A percentile compares a stretch with the other conserved stretches of the same genome.
These are phyloP conservation scores for Metridium senile DNA, from an alignment of 92 coral and sea anemone species.

Conservation along the genomic window DNA sequence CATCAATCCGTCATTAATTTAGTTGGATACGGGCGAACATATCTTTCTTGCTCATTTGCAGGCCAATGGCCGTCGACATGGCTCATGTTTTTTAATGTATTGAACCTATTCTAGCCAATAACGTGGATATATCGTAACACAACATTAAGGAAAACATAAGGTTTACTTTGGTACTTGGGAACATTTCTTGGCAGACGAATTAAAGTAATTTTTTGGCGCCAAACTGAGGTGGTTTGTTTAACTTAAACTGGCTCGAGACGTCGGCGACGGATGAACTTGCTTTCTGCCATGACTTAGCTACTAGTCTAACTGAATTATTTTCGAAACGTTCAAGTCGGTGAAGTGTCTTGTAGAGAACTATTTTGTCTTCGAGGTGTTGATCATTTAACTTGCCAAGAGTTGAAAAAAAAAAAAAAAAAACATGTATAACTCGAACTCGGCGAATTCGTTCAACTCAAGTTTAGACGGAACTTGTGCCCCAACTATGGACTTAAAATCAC, in stretches of 20 bases:
- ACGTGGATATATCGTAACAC: neutral
- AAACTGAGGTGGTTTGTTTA: neutral
- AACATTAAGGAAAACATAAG: neutral
- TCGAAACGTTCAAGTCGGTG: neutral
- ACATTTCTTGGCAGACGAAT: neutral
- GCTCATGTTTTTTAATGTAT: neutral
- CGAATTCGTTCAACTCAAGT: neutral
- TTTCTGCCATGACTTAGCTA: neutral
- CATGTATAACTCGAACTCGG: slow-evolving; percentile 25
- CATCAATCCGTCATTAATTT: neutral
- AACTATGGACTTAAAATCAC: slow-evolving; percentile 43
- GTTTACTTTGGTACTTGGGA: neutral
- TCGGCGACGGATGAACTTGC: neutral
- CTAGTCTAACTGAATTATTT: too few species aligned
- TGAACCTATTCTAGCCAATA: neutral
- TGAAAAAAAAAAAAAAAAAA: slow-evolving; percentile 1
- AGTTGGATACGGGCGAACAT: neutral
- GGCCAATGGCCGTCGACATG: slow-evolving; percentile 12
- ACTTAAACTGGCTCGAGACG: neutral
- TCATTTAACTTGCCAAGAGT: neutral
- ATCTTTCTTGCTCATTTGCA: slow-evolving; percentile 39
- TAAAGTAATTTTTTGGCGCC: neutral
- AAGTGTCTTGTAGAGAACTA: neutral
- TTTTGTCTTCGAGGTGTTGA: neutral
- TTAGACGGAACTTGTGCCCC: neutral